A percentile compares a stretch with the other conserved stretches of the same genome.
These are phyloP conservation scores for Gortyna flavago DNA, from an alignment of 2,888 invertebrate species.

Conservation along the genomic window DNA sequence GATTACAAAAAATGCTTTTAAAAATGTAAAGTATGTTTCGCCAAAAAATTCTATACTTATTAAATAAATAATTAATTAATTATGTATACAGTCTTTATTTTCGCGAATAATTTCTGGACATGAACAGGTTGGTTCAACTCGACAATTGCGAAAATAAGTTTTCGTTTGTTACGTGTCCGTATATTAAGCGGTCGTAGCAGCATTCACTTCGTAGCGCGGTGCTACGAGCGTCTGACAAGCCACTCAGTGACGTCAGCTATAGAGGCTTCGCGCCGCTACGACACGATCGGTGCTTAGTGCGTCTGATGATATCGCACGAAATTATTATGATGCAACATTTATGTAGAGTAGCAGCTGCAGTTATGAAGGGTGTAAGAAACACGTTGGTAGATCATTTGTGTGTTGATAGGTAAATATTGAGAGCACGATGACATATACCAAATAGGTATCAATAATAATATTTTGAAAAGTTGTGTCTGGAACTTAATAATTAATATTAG, in stretches of 20 bases:
- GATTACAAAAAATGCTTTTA: background rate
- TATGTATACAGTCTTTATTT: background rate
- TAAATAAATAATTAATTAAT: background rate
- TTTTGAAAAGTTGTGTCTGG: conserved; percentile 51
- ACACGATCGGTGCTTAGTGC: conserved; percentile 49
- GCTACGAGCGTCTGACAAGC: conserved; percentile 69
- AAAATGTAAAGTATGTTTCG: background rate
- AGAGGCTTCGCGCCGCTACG: conserved; percentile 66
- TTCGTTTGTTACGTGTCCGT: conserved; percentile 22
- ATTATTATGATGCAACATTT: conserved; percentile 49
- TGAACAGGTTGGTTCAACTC: background rate
- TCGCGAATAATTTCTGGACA: background rate
- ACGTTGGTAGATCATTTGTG: conserved; percentile 4
- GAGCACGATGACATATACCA: background rate
- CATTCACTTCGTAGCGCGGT: conserved; percentile 70
- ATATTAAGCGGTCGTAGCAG: conserved; percentile 60
- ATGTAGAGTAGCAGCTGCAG: conserved; percentile 16
- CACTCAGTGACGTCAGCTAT: conserved; percentile 70
- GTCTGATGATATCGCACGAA: conserved; percentile 36
- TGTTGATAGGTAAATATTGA: conserved; percentile 8
- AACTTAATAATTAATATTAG: conserved; percentile 59
- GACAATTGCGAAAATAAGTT: conserved; percentile 15
- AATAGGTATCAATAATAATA: background rate
- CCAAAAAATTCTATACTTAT: background rate
- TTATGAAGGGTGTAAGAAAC: conserved; percentile 9